These are phyloP conservation scores for Heliconius cydno DNA, from an alignment of 2,888 invertebrate species.

Conservation along the genomic window DNA sequence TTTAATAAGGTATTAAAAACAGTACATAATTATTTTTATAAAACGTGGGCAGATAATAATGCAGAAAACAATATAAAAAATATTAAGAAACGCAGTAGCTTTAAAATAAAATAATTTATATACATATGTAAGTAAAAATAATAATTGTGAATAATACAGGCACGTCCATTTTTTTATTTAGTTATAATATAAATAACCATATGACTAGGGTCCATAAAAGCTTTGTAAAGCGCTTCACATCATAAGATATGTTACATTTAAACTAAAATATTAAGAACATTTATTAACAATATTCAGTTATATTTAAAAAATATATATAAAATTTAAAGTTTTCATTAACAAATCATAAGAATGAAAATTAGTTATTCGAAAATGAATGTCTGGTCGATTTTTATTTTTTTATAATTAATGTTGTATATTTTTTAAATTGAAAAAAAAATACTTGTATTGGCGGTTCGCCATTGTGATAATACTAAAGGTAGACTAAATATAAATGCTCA, in stretches of 20 bases:
- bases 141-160: not conserved
- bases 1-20: no score
- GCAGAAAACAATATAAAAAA: no score
- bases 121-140: not conserved
- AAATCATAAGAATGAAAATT: not conserved
- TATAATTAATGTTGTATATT: not conserved
- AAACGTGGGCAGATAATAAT: no score
- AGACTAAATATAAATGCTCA: not conserved
- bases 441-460: not conserved
- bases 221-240: constrained; percentile 22
- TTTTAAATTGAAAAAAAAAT: not conserved
- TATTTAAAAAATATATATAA: not conserved
- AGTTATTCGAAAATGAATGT: not conserved
- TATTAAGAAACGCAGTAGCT: no score
- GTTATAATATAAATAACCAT: constrained; percentile 14
- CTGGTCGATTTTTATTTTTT: not conserved
- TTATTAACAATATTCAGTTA: constrained; percentile 19
- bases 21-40: no score
- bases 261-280: constrained; percentile 10
- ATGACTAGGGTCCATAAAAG: constrained; percentile 32
- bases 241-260: constrained; percentile 25
- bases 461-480: not conserved
- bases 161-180: not conserved
- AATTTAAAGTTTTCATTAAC: not conserved
- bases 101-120: not conserved